Conservation (phyloP, 2,888 invertebrate genomes). For the Myopa testacea region DNA sequence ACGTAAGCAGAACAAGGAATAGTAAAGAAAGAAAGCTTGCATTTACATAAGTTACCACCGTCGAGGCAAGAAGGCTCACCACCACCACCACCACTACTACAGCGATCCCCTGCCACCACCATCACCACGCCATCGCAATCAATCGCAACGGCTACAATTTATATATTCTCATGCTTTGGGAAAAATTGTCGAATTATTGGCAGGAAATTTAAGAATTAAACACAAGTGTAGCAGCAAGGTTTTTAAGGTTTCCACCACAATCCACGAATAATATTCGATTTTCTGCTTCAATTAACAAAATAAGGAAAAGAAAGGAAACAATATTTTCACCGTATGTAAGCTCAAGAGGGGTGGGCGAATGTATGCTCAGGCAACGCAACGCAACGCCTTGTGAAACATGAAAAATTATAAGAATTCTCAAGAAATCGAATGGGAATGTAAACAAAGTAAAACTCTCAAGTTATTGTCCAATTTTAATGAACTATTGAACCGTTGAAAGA, state of each 20-base stretch:
- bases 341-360: neutral
- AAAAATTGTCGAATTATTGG: conserved; percentile 11
- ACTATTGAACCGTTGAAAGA: neutral
- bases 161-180: conserved; percentile 20
- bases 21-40: neutral
- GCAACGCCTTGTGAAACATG: neutral
- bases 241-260: conserved; percentile 25
- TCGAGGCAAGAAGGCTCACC: neutral
- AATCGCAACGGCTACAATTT: conserved; percentile 34
- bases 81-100: neutral
- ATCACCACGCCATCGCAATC: conserved; percentile 31
- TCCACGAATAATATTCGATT: conserved; percentile 38
- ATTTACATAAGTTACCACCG: neutral
- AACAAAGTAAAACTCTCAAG: neutral
- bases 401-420: conserved; percentile 6
- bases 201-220: conserved; percentile 25
- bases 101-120: neutral
- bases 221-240: conserved; percentile 13
- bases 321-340: no score
- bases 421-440: conserved; percentile 10
- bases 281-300: conserved; percentile 37
- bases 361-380: neutral
- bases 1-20: conserved; percentile 37
- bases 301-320: neutral
- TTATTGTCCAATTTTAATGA: conserved; percentile 6